Percentiles rank a stretch among this genome's conserved stretches.
These are phyloP conservation scores for Pelodiscus sinensis DNA, from an alignment of 2,113 vertebrate genomes.

Conservation along the genomic window DNA sequence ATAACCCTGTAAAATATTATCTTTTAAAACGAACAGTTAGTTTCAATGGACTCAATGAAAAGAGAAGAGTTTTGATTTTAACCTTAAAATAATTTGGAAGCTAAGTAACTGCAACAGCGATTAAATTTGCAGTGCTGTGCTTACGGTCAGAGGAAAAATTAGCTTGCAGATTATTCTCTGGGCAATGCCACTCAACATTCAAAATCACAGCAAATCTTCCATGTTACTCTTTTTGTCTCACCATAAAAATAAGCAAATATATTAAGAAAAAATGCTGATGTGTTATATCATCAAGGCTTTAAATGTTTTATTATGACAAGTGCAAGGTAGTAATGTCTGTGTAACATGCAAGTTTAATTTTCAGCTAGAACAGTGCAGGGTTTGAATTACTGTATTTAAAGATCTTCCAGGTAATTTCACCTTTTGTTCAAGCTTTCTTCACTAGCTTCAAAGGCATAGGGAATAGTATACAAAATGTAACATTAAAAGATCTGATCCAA, in stretches of 20 bases:
- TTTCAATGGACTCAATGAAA: not conserved
- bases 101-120: not conserved
- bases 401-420: not conserved
- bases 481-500: not conserved
- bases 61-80: not conserved
- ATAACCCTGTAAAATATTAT: not conserved
- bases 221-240: not conserved
- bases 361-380: not conserved
- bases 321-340: not conserved
- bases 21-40: not conserved
- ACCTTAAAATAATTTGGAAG: not conserved
- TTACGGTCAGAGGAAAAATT: not conserved
- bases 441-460: not conserved
- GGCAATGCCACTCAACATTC: fast-evolving
- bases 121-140: not conserved
- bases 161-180: not conserved
- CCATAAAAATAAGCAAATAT: not conserved
- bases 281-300: not conserved
- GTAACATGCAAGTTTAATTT: not conserved
- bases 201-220: not conserved
- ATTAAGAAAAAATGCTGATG: not conserved
- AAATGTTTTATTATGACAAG: not conserved
- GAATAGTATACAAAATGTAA: not conserved
- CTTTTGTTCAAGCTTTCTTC: not conserved
- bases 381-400: not conserved